Percentiles rank a stretch among this genome's conserved stretches.
Evolutionary conservation across 2,113 vertebrate genomes (phyloP).

Genomic region (Leucopternis melanops): DNA sequence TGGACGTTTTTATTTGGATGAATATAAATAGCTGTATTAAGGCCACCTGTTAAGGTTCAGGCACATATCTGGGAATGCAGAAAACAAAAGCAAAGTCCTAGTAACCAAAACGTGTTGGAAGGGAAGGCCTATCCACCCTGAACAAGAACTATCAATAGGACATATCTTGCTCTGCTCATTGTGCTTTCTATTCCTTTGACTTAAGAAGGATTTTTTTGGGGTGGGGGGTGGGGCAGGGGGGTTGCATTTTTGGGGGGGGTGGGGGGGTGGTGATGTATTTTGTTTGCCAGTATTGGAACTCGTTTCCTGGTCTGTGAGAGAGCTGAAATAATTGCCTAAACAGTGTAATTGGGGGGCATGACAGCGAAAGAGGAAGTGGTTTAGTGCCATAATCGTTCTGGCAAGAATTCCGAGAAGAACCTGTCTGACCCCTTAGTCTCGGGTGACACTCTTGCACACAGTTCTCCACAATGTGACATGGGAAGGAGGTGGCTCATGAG

Average conservation of each 20-base stretch:
- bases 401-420: no score
- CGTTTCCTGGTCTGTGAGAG: not conserved
- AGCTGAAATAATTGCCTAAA: not conserved
- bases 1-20: not conserved
- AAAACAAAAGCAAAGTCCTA: not conserved
- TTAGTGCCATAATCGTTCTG: no score
- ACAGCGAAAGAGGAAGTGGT: not conserved
- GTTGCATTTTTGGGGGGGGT: no score
- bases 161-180: not conserved
- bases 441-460: no score
- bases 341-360: accelerated
- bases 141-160: not conserved
- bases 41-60: not conserved
- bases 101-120: accelerated
- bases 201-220: no score
- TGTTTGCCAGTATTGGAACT: not conserved
- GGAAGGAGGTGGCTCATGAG: no score
- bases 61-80: not conserved
- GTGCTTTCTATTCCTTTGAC: not conserved
- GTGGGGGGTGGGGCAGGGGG: no score
- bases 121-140: not conserved
- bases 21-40: not conserved
- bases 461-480: no score
- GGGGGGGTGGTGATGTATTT: not conserved
- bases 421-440: no score